Base-by-base conservation (phyloP, 2,888 invertebrate genomes). In the Tanypteryx hageni region DNA sequence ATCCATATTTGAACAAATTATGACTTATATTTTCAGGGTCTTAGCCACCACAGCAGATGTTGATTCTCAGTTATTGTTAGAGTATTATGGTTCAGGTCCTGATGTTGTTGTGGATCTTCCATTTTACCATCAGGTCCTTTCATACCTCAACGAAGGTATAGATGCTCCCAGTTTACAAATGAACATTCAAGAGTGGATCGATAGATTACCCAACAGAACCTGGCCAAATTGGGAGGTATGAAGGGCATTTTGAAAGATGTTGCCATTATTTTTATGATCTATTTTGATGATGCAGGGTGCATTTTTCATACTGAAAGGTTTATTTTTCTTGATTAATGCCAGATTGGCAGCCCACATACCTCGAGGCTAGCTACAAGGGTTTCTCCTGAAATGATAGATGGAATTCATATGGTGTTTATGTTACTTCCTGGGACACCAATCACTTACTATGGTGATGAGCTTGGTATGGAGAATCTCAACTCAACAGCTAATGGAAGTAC, bases 401-500 rank as follows among this genome's bases (percentile, higher is more conserved):
- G 95, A 56, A 94, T 96, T 85, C 95, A 95, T 93, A 95, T 97
- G 94, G 96, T 99, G 94, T 96, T 97, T 86, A 95, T 98, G 94
- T 95, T 98, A 92, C 95, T 99, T 93, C 98, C 98, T 0, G 99
- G 98, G 84, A 96, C 97, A 9, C 97, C 98, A 0, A 96, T 98
- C 92, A 94, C 95, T 68, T 95, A 96, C 93, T 96, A 96, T 94
- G 96, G 96, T 22, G 96, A 96, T 92, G 96, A 96, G 94, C 94
- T 96, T 86, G 96, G 95, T 2, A 95, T 96, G 95, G 93, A 93
- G 58, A 94, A 95, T 89, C 92, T 92, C 16, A 14, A 31, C 22
- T 27, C 22, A 76, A n/a, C 76, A 76, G 76, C 14, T 76, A 27
- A 27, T 27, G 81, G 44, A 0, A 13, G n/a, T 16, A 11, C 64